A percentile compares a stretch with the other conserved stretches of the same genome.
phyloP scores from a whole-genome alignment of 2,888 invertebrate species.

The Idaea aversata region DNA sequence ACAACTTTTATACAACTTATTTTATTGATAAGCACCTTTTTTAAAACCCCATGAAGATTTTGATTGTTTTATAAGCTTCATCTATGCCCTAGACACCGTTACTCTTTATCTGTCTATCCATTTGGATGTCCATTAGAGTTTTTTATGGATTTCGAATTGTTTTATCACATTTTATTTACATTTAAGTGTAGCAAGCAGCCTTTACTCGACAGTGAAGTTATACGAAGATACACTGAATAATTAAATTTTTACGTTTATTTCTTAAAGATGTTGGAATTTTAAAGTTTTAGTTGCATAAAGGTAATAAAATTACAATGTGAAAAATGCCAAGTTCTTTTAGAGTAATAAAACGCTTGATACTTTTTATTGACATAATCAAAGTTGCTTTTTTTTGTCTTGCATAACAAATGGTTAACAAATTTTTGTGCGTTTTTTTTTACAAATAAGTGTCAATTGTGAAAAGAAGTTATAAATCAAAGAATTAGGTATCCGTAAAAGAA shows the following conservation, averaged over 20 bases:
- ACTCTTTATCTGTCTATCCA: neutral
- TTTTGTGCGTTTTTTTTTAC: neutral
- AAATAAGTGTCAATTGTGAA: neutral
- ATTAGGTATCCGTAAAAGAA: neutral
- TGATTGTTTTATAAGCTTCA: constrained; percentile 1
- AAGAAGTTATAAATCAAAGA: neutral
- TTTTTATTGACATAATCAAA: neutral
- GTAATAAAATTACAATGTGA: neutral
- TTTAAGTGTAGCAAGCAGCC: neutral
- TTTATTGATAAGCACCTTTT: neutral
- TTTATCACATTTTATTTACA: constrained; percentile 1
- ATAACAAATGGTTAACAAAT: neutral
- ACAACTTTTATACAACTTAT: neutral
- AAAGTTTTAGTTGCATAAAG: neutral
- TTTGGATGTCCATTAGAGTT: neutral
- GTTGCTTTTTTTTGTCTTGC: neutral
- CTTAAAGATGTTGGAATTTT: neutral
- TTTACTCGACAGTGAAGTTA: neutral
- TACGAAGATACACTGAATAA: neutral
- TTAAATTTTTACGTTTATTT: neutral
- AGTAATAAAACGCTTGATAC: neutral
- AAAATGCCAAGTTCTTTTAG: neutral
- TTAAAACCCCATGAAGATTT: neutral
- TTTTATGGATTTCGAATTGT: neutral
- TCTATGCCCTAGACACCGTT: neutral